A percentile compares a stretch with the other conserved stretches of the same genome.
These are phyloP conservation scores for Reticulitermes lucifugus DNA, from an alignment of 2,888 invertebrate species.

Conservation along the genomic window DNA sequence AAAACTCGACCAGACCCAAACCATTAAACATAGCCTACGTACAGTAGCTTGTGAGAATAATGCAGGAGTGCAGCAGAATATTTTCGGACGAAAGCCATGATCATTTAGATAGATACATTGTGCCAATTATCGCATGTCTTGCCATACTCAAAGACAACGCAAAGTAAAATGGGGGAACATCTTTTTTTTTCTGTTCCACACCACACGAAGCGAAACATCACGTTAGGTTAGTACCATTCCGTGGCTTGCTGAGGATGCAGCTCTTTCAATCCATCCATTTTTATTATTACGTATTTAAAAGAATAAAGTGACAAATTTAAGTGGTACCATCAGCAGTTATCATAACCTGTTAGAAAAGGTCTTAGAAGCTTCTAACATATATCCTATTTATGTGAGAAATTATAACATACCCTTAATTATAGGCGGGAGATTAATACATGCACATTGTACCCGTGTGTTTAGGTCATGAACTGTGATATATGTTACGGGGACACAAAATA, in stretches of 20 bases:
- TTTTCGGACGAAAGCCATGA: neutral
- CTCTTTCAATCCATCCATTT: constrained; percentile 49
- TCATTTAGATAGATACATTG: constrained; percentile 1
- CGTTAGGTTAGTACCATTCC: constrained; percentile 35
- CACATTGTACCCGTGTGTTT: neutral
- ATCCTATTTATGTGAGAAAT: neutral
- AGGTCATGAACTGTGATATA: neutral
- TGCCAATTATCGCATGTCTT: constrained; percentile 37
- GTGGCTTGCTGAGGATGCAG: constrained; percentile 40
- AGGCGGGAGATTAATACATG: neutral
- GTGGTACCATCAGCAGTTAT: neutral
- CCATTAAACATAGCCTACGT: constrained; percentile 3
- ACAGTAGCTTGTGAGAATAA: constrained; percentile 11
- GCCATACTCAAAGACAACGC: constrained; percentile 9
- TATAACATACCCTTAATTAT: neutral
- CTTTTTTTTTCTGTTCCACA: constrained; percentile 24
- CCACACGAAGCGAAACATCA: constrained; percentile 1
- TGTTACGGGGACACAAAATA: too few species aligned
- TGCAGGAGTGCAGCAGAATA: neutral
- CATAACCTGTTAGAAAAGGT: neutral
- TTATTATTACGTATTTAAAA: constrained; percentile 27
- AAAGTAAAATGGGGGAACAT: constrained; percentile 15
- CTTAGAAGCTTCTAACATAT: constrained; percentile 2
- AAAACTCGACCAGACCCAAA: neutral
- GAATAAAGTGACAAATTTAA: neutral